These are phyloP conservation scores for Heliconius hortense DNA, from an alignment of 2,888 invertebrate species.

Conservation along the genomic window DNA sequence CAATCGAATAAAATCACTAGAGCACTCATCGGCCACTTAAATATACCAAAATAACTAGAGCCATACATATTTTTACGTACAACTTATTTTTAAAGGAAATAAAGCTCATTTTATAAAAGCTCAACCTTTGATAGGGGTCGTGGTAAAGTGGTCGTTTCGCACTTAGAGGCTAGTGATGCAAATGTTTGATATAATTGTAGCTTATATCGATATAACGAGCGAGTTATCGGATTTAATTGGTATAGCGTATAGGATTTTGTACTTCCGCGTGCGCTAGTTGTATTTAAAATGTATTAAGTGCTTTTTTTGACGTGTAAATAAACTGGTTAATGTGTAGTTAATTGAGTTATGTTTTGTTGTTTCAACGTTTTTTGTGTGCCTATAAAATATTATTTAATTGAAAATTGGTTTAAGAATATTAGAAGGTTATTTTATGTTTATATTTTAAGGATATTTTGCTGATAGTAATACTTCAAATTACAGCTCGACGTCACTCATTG, in stretches of 20 bases:
- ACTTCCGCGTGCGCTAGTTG: slow-evolving; percentile 8
- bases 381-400: background rate
- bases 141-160: slow-evolving; percentile 44
- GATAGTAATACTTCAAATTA: no score
- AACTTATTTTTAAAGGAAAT: slow-evolving; percentile 42
- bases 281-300: slow-evolving; percentile 18
- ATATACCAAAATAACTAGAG: slow-evolving; percentile 43
- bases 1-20: slow-evolving; percentile 74
- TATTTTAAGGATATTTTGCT: background rate
- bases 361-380: background rate
- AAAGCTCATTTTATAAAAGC: slow-evolving; percentile 43
- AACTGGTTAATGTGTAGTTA: slow-evolving; percentile 46
- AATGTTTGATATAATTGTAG: slow-evolving; percentile 32
- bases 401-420: background rate
- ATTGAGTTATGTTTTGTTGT: slow-evolving; percentile 18
- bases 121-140: slow-evolving; percentile 32
- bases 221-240: slow-evolving; percentile 20
- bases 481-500: no score
- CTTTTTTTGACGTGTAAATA: slow-evolving; percentile 35
- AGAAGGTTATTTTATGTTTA: background rate
- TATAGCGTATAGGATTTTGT: slow-evolving; percentile 2
- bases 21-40: slow-evolving; percentile 69
- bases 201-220: slow-evolving; percentile 24
- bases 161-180: slow-evolving; percentile 56
- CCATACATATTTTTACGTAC: slow-evolving; percentile 17